phyloP scores from a whole-genome alignment of 2,113 vertebrate genomes.

The Stercorarius parasiticus region DNA sequence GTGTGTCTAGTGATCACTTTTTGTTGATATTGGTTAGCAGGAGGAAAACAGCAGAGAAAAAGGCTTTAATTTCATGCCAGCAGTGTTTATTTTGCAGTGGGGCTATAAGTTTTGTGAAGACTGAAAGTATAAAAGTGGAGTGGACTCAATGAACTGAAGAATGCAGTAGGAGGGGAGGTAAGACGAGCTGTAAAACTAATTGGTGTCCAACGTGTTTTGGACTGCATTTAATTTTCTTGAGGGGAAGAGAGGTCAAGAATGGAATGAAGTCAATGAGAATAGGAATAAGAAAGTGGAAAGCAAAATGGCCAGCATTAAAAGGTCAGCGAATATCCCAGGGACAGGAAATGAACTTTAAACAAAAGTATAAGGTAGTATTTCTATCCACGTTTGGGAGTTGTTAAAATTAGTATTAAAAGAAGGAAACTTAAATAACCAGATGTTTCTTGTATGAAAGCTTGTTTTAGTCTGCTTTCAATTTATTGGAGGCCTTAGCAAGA shows the following conservation, averaged over 20 bases:
- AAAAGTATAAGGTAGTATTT: slow-evolving; percentile 74
- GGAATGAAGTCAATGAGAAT: slow-evolving; percentile 81
- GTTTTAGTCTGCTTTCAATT: slow-evolving; percentile 62
- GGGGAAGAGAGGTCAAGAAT: slow-evolving; percentile 80
- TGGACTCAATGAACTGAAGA: slow-evolving; percentile 68
- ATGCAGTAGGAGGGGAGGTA: slow-evolving; percentile 63
- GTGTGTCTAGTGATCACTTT: background rate
- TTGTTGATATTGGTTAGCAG: background rate
- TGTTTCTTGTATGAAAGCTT: slow-evolving; percentile 61
- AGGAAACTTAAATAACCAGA: slow-evolving; percentile 66
- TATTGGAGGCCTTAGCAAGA: slow-evolving; percentile 53
- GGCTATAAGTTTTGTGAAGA: background rate
- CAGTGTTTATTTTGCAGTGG: slow-evolving; percentile 33
- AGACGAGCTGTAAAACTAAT: slow-evolving; percentile 76
- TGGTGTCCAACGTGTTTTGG: slow-evolving; percentile 73
- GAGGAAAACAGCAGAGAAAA: slow-evolving; percentile 22
- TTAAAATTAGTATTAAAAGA: slow-evolving; percentile 73
- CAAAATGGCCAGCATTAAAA: slow-evolving; percentile 73
- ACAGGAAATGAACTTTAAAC: slow-evolving; percentile 82
- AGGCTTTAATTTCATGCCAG: slow-evolving; percentile 38
- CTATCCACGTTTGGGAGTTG: slow-evolving; percentile 70
- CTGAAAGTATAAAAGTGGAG: background rate
- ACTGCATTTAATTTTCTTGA: slow-evolving; percentile 79
- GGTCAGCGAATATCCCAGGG: slow-evolving; percentile 76
- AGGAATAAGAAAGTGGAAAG: slow-evolving; percentile 72